Percentiles rank a stretch among this genome's conserved stretches.
Evolutionary conservation across 2,797 vertebrate species (phyloP).

Genomic region (Liasis olivaceus): DNA sequence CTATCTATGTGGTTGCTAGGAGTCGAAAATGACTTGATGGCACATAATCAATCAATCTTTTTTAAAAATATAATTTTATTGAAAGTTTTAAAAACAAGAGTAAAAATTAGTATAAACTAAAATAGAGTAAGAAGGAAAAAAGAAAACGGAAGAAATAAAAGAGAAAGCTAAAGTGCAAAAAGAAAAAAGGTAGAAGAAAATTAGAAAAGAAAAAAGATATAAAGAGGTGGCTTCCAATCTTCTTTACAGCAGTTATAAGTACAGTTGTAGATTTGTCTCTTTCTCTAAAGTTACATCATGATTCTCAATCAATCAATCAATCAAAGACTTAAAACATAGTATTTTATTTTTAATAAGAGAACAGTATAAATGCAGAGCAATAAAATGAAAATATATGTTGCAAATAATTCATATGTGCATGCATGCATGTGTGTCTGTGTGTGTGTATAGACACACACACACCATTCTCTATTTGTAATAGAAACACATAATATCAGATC

Average conservation of each 20-base stretch:
- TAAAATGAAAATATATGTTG: neutral
- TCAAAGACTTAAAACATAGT: neutral
- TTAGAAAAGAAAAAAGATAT: too few relatives aligned
- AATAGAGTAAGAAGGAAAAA: neutral
- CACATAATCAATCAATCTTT: neutral
- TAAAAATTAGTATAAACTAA: neutral
- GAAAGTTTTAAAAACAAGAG: neutral
- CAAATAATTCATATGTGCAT: neutral
- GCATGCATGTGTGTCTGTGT: slow-evolving; percentile 5
- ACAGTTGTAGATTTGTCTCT: neutral
- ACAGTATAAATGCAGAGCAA: neutral
- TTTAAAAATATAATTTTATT: neutral
- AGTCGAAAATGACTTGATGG: neutral
- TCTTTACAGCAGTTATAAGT: neutral
- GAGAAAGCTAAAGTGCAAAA: neutral
- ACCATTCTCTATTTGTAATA: neutral
- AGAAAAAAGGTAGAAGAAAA: neutral
- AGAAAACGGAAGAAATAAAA: neutral
- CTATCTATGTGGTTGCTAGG: accelerated
- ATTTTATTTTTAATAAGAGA: slow-evolving; percentile 7
- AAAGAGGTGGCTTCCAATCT: neutral
- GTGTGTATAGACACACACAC: neutral
- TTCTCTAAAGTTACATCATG: neutral
- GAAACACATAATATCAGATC: neutral
- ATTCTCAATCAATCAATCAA: neutral